Conservation (phyloP, 2,888 invertebrate species). For the Amiota communis region DNA sequence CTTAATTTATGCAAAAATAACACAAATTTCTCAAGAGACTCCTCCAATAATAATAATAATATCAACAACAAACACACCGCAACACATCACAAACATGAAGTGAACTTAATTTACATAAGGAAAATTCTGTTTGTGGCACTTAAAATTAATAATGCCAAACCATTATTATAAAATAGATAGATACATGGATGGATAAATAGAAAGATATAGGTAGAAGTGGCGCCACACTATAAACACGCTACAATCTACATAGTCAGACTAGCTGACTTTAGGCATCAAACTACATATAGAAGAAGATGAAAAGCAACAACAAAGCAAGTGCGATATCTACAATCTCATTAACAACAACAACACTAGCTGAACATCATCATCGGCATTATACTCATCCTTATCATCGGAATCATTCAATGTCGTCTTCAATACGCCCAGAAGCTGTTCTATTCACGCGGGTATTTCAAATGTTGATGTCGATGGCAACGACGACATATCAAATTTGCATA, state of each 20-base stretch:
- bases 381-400: no score
- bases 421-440: no score
- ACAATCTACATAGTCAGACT: no score
- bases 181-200: no score
- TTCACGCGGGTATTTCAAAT: no score
- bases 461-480: no score
- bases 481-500: slow-evolving; percentile 42
- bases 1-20: no score
- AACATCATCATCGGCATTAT: not conserved
- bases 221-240: not conserved
- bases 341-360: not conserved
- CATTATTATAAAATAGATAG: slow-evolving; percentile 8
- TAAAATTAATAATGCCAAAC: slow-evolving; percentile 50
- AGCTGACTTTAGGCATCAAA: not conserved
- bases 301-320: not conserved
- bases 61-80: not conserved
- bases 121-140: slow-evolving; percentile 51
- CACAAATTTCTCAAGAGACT: no score
- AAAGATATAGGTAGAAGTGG: not conserved
- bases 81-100: not conserved
- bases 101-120: slow-evolving; percentile 24
- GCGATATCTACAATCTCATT: not conserved
- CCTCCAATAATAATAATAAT: no score
- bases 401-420: no score
- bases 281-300: not conserved